Percentiles rank a stretch among this genome's conserved stretches.
phyloP scores from a whole-genome alignment of 1,140 invertebrate genomes.

The Homarus americanus region DNA sequence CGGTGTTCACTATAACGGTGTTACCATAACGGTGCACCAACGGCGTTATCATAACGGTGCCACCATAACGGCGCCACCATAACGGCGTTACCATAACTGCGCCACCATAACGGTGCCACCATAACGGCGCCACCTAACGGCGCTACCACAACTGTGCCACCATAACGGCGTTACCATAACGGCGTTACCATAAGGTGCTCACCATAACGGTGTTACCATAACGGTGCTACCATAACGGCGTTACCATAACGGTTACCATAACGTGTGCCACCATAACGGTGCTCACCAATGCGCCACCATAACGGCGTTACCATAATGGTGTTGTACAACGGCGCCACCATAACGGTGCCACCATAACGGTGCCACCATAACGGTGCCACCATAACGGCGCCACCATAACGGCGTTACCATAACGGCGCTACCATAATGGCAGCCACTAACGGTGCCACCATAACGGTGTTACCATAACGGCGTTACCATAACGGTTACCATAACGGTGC shows the following conservation, averaged over 20 bases:
- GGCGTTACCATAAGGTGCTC: neutral
- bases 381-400: neutral
- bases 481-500: too few species aligned
- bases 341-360: too few species aligned
- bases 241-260: neutral
- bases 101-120: neutral
- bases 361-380: neutral
- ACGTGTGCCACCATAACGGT: neutral
- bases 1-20: neutral
- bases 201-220: too few species aligned
- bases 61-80: neutral
- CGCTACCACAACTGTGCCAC: too few species aligned
- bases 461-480: too few species aligned
- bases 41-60: constrained; percentile 19
- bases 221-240: neutral
- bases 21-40: neutral
- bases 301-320: constrained; percentile 36
- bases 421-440: neutral
- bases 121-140: neutral
- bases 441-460: neutral
- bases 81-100: neutral
- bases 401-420: too few species aligned
- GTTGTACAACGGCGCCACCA: too few species aligned
- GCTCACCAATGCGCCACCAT: neutral
- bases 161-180: too few species aligned